These are phyloP conservation scores for Platysteira castanea DNA, from an alignment of 2,113 vertebrate genomes.

Conservation along the genomic window DNA sequence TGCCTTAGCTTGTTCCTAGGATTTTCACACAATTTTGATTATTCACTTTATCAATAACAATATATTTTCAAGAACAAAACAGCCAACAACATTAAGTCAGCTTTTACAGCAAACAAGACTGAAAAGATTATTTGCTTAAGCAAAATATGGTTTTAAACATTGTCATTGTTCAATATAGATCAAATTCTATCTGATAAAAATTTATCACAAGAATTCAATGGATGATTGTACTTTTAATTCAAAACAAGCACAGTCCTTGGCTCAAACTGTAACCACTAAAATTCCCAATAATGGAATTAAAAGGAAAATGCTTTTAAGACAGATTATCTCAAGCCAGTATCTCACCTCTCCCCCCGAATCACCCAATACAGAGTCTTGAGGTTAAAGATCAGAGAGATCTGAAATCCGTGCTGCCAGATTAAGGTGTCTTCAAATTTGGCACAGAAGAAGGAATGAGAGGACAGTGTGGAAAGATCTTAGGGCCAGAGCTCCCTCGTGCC, in stretches of 20 bases:
- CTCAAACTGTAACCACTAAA: neutral
- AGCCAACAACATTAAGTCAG: neutral
- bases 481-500: accelerated
- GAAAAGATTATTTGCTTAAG: neutral
- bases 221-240: neutral
- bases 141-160: neutral
- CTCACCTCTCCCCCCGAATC: accelerated
- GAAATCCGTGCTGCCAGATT: neutral
- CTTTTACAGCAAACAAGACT: neutral
- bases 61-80: neutral
- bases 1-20: neutral
- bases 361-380: neutral
- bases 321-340: neutral
- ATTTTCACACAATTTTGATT: neutral
- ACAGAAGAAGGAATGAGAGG: neutral
- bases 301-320: neutral
- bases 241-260: neutral
- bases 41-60: neutral
- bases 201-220: neutral
- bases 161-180: neutral
- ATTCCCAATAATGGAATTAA: neutral
- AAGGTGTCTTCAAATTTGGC: neutral
- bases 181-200: neutral
- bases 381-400: neutral
- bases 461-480: neutral